Conservation (phyloP, 2,888 invertebrate species). For the Tenthredo scrophulariae region DNA sequence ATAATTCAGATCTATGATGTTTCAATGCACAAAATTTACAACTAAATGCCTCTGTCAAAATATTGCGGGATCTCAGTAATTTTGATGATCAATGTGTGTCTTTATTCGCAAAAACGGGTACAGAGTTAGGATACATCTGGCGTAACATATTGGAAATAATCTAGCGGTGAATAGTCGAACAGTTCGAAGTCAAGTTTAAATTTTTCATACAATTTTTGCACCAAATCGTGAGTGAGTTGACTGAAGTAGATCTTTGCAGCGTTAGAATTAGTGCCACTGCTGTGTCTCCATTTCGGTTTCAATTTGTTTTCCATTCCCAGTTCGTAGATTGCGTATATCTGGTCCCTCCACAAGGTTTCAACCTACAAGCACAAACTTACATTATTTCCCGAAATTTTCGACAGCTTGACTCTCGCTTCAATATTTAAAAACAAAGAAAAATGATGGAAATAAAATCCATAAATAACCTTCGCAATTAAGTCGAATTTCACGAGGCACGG, state of each 20-base stretch:
- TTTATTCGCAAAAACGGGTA: background rate
- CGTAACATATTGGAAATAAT: slow-evolving; percentile 73
- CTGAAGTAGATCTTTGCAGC: slow-evolving; percentile 77
- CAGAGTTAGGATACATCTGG: slow-evolving; percentile 28
- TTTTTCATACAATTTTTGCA: slow-evolving; percentile 76
- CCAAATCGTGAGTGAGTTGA: slow-evolving; percentile 73
- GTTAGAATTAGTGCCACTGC: slow-evolving; percentile 67
- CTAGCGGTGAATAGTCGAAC: slow-evolving; percentile 78
- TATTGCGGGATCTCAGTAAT: background rate
- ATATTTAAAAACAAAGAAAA: background rate
- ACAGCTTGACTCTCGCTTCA: background rate
- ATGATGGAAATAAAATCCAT: background rate
- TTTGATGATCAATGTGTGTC: background rate
- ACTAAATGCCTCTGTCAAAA: background rate
- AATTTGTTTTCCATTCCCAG: slow-evolving; percentile 70
- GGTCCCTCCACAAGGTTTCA: slow-evolving; percentile 80
- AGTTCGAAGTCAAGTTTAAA: slow-evolving; percentile 80
- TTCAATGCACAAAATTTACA: background rate
- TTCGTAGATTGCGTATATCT: slow-evolving; percentile 76
- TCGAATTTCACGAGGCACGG: slow-evolving; percentile 81
- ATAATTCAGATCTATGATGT: background rate
- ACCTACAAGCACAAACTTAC: slow-evolving; percentile 68
- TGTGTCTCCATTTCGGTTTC: slow-evolving; percentile 75
- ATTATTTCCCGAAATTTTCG: background rate
- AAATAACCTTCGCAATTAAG: slow-evolving; percentile 78